phyloP scores from a whole-genome alignment of 2,888 invertebrate species.

The Camptogramma bilineatum region DNA sequence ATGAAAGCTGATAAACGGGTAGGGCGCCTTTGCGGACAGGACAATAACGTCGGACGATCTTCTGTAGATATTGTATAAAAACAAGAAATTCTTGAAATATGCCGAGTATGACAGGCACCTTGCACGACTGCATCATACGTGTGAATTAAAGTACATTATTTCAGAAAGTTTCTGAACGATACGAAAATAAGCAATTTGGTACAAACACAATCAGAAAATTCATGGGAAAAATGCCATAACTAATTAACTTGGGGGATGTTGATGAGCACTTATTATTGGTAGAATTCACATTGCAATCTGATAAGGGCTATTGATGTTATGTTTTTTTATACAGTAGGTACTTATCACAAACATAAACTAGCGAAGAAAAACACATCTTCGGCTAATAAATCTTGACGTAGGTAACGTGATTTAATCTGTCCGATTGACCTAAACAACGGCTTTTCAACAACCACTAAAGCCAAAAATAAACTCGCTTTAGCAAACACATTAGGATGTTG shows the following conservation, averaged over 20 bases:
- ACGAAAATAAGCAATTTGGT: background rate
- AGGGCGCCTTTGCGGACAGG: background rate
- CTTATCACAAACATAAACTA: too few species aligned
- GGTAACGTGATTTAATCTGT: background rate
- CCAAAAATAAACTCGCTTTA: conserved; percentile 28
- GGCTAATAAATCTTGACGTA: background rate
- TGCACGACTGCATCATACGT: background rate
- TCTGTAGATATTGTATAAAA: background rate
- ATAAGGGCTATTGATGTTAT: background rate
- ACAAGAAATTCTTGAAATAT: background rate
- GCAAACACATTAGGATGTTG: conserved; percentile 21
- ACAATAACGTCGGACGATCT: conserved; percentile 7
- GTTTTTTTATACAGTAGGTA: background rate
- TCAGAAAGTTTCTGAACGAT: background rate
- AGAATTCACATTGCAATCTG: background rate
- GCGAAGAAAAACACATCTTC: background rate
- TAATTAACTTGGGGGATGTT: conserved; percentile 5
- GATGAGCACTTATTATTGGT: background rate
- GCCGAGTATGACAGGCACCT: background rate
- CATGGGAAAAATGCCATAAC: background rate
- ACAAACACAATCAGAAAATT: background rate
- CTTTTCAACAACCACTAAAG: conserved; percentile 17
- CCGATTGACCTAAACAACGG: conserved; percentile 13
- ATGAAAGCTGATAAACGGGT: conserved; percentile 7
- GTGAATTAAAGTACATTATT: background rate